These are phyloP conservation scores for Lagria hirta DNA, from an alignment of 2,888 invertebrate species.

Conservation along the genomic window DNA sequence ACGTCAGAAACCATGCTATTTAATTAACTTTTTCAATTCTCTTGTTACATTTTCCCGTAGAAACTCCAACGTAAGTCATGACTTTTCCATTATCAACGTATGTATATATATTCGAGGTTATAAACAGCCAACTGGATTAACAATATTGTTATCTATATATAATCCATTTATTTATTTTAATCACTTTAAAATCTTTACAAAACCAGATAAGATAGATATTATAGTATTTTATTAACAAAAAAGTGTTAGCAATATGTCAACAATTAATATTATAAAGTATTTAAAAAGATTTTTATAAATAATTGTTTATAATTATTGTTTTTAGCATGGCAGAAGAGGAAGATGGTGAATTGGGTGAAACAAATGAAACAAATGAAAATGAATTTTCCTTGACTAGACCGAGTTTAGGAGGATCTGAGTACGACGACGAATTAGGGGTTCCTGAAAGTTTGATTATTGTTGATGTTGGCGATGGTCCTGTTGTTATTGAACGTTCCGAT, in stretches of 20 bases:
- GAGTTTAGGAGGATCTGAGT: conserved; percentile 55
- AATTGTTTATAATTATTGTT: conserved; percentile 8
- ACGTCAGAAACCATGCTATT: conserved; percentile 15
- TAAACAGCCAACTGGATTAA: no score
- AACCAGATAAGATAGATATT: no score
- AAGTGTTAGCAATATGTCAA: conserved; percentile 6
- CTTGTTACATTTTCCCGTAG: conserved; percentile 5
- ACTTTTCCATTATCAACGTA: no score
- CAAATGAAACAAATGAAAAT: no score
- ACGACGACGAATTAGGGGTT: conserved; percentile 76
- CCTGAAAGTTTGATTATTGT: conserved; percentile 73
- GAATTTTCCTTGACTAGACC: conserved; percentile 31
- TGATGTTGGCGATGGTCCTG: conserved; percentile 58
- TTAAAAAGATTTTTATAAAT: conserved; percentile 3
- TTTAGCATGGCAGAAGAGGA: conserved; percentile 19
- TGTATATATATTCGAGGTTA: no score
- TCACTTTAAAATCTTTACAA: no score
- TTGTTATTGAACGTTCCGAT: conserved; percentile 54
- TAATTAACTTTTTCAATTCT: conserved; percentile 10
- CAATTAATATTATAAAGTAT: conserved; percentile 1
- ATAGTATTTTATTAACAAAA: no score
- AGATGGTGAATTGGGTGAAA: conserved; percentile 26
- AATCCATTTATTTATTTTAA: no score
- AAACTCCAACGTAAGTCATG: conserved; percentile 5
- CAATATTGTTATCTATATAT: no score